phyloP scores from a whole-genome alignment of 2,888 invertebrate species.

The Heliconius aoede region DNA sequence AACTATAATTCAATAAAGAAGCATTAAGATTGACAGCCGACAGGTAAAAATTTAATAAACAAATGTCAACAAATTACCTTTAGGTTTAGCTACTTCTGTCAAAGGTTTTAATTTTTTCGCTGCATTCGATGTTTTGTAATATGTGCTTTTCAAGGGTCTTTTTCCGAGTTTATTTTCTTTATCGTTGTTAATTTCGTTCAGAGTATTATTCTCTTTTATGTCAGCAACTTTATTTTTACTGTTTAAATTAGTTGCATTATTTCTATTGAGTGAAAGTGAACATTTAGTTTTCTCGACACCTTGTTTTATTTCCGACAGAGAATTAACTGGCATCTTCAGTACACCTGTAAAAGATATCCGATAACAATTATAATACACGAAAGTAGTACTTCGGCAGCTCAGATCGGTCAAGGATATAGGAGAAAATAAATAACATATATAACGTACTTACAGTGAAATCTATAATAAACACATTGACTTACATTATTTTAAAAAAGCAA shows the following conservation, averaged over 20 bases:
- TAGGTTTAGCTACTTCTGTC: slow-evolving; percentile 60
- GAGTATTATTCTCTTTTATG: slow-evolving; percentile 58
- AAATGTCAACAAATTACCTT: slow-evolving; percentile 57
- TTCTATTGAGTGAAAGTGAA: slow-evolving; percentile 74
- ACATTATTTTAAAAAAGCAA: slow-evolving; percentile 75
- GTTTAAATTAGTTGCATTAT: slow-evolving; percentile 73
- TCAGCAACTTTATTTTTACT: slow-evolving; percentile 65
- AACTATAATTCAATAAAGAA: slow-evolving; percentile 27
- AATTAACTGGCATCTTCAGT: slow-evolving; percentile 83
- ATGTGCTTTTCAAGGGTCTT: slow-evolving; percentile 67
- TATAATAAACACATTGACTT: slow-evolving; percentile 73
- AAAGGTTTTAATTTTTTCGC: slow-evolving; percentile 76
- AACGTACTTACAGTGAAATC: slow-evolving; percentile 70
- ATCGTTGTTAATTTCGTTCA: slow-evolving; percentile 59
- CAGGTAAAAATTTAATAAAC: slow-evolving; percentile 27
- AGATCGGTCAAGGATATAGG: slow-evolving; percentile 72
- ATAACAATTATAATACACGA: slow-evolving; percentile 27
- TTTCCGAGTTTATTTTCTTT: slow-evolving; percentile 77
- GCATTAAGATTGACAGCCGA: slow-evolving; percentile 22
- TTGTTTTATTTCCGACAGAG: slow-evolving; percentile 74
- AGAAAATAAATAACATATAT: slow-evolving; percentile 49
- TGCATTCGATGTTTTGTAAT: slow-evolving; percentile 71
- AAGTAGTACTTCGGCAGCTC: slow-evolving; percentile 59
- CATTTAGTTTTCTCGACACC: slow-evolving; percentile 74
- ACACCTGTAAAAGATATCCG: slow-evolving; percentile 68